phyloP scores from a whole-genome alignment of 2,888 invertebrate species.

The Limenitis camilla region DNA sequence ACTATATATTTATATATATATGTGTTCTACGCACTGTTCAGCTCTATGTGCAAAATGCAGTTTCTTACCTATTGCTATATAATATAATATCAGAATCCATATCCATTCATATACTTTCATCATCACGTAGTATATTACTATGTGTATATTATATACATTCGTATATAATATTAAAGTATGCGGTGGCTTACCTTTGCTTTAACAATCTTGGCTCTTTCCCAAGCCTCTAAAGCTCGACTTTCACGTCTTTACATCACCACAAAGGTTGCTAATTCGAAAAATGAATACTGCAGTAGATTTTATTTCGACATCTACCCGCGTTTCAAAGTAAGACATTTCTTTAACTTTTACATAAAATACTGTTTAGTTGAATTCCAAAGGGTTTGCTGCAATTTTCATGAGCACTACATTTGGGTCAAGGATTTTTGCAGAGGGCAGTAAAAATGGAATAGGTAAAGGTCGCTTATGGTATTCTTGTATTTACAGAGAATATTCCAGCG shows the following conservation, averaged over 20 bases:
- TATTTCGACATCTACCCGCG: constrained; percentile 12
- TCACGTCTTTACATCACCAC: constrained; percentile 23
- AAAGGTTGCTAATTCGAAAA: constrained; percentile 24
- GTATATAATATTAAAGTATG: constrained; percentile 16
- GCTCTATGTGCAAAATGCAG: too few relatives aligned
- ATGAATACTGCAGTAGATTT: constrained; percentile 21
- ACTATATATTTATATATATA: too few relatives aligned
- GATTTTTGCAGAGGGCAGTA: too few relatives aligned
- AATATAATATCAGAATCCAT: neutral
- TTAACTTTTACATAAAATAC: constrained; percentile 4
- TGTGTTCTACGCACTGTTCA: too few relatives aligned
- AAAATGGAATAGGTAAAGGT: too few relatives aligned
- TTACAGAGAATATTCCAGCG: too few relatives aligned
- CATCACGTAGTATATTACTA: neutral
- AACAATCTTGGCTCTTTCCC: constrained; percentile 25
- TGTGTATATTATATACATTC: constrained; percentile 6
- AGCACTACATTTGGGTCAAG: too few relatives aligned
- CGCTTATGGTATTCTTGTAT: too few relatives aligned
- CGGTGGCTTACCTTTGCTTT: constrained; percentile 27
- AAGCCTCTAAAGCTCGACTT: constrained; percentile 28
- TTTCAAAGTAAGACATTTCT: constrained; percentile 4
- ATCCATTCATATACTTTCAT: constrained; percentile 9
- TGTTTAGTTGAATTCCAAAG: neutral
- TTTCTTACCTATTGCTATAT: too few relatives aligned
- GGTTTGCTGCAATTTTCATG: too few relatives aligned